Evolutionary conservation across 2,113 vertebrate genomes (phyloP).

Genomic region (Rhabdornis inornatus): DNA sequence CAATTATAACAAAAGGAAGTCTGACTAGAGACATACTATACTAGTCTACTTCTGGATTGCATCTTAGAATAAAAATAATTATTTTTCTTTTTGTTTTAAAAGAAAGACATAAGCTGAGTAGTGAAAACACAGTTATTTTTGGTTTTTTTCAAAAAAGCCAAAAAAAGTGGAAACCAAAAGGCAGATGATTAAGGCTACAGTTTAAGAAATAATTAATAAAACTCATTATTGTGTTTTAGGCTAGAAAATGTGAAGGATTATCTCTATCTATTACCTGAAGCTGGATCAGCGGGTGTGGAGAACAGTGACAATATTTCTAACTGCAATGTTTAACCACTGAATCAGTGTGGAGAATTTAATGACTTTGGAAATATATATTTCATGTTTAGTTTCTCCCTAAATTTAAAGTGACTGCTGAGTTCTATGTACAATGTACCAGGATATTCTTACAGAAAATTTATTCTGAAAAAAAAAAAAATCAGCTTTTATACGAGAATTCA

Average conservation of each 20-base stretch:
- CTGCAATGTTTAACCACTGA: neutral
- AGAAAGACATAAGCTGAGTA: neutral
- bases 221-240: neutral
- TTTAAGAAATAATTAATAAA: neutral
- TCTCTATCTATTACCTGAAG: neutral
- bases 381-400: neutral
- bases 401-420: neutral
- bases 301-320: neutral
- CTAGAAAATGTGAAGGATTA: neutral
- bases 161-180: neutral
- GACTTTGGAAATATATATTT: neutral
- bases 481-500: neutral
- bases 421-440: neutral
- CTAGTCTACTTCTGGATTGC: neutral
- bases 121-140: neutral
- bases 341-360: neutral
- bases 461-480: neutral
- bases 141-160: fast-evolving
- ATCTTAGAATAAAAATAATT: neutral
- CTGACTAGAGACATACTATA: neutral
- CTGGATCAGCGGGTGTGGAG: neutral
- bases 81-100: neutral
- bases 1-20: neutral
- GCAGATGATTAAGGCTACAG: neutral
- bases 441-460: neutral